phyloP scores from a whole-genome alignment of 2,888 invertebrate genomes.

The Aromia moschata region DNA sequence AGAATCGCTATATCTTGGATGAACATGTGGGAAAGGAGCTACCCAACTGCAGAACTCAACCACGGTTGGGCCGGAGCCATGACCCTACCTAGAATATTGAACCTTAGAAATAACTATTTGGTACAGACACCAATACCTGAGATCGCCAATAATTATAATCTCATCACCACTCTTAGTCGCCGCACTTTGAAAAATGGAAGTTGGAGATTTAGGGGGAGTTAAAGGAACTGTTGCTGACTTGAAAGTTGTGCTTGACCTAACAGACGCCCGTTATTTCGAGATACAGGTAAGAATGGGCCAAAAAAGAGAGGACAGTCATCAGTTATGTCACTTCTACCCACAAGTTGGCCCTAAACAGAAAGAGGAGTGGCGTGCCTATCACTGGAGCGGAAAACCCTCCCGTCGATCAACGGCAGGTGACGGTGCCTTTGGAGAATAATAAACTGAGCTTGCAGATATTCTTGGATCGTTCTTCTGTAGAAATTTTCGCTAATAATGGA shows the following conservation, averaged over 20 bases:
- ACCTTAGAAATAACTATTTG: slow-evolving; percentile 49
- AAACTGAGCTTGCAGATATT: slow-evolving; percentile 39
- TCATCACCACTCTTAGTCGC: background rate
- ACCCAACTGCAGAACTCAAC: slow-evolving; percentile 57
- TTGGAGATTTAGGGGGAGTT: background rate
- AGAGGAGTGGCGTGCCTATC: slow-evolving; percentile 9
- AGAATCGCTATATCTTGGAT: slow-evolving; percentile 63
- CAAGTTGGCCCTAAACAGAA: slow-evolving; percentile 9
- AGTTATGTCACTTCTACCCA: background rate
- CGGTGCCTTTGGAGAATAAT: slow-evolving; percentile 1
- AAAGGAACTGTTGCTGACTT: slow-evolving; percentile 10
- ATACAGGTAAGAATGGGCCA: slow-evolving; percentile 12
- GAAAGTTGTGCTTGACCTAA: background rate
- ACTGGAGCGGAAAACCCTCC: slow-evolving; percentile 20
- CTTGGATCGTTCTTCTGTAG: slow-evolving; percentile 42
- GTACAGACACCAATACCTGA: slow-evolving; percentile 36
- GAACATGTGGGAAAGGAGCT: slow-evolving; percentile 63
- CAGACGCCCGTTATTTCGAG: background rate
- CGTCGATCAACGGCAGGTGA: background rate
- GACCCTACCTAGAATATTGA: slow-evolving; percentile 61
- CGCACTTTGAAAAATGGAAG: slow-evolving; percentile 8
- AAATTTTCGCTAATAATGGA: slow-evolving; percentile 39
- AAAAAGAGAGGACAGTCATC: slow-evolving; percentile 5
- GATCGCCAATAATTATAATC: slow-evolving; percentile 2
- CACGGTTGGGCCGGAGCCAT: slow-evolving; percentile 63